phyloP scores from a whole-genome alignment of 1,140 invertebrate species.

The Eurytemora carolleeae region DNA sequence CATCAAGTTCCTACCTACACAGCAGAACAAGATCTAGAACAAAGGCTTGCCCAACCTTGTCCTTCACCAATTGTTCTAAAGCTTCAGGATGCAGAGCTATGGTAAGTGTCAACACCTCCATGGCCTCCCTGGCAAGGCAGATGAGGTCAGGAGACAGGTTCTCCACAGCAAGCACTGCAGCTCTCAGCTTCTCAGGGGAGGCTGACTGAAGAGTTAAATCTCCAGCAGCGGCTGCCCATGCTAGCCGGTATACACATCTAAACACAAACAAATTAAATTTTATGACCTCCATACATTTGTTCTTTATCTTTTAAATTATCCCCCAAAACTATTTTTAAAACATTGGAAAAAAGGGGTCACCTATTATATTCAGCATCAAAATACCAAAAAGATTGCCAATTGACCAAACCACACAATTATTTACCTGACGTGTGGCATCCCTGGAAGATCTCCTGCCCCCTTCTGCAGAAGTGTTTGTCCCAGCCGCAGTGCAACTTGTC shows the following conservation, averaged over 20 bases:
- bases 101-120: conserved; percentile 74
- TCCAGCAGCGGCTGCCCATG: conserved; percentile 1
- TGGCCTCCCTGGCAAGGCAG: conserved; percentile 43
- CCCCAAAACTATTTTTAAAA: too few relatives aligned
- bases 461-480: conserved; percentile 44
- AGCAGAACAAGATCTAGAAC: conserved; percentile 70
- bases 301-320: too few relatives aligned
- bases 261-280: conserved; percentile 1
- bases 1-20: too few relatives aligned
- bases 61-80: conserved; percentile 46
- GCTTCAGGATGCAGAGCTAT: conserved; percentile 61
- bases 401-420: too few relatives aligned
- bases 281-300: too few relatives aligned
- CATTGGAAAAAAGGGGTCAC: too few relatives aligned
- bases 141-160: too few relatives aligned
- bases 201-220: neutral
- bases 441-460: conserved; percentile 16
- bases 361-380: too few relatives aligned
- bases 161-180: neutral
- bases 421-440: neutral
- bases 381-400: too few relatives aligned
- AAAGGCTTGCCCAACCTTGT: conserved; percentile 62
- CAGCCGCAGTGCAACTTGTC: conserved; percentile 49
- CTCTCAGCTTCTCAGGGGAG: neutral
- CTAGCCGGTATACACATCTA: neutral